Evolutionary conservation across 2,888 invertebrate species (phyloP), one percentile per base, ranked within the genome.

Genomic region (Acrobasis suavella): DNA sequence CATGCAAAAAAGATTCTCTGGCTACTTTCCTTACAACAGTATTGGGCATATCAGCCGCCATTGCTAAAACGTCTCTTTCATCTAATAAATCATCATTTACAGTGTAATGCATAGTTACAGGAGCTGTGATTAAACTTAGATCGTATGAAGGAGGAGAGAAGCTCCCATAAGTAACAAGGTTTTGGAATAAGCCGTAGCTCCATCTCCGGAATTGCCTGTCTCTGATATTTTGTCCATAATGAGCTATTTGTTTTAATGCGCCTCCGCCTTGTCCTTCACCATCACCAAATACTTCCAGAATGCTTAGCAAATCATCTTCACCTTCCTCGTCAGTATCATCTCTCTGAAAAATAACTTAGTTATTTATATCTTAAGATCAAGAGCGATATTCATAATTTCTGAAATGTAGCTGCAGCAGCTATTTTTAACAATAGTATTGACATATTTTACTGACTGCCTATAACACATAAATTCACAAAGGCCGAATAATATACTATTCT

Each of bases 201-300:
- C 82, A 90, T 37, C 85, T 71, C 10, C 82, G 74, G 72, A 90
- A 90, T 1, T 64, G 50, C 66, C 72, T 76, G 64, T 82, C 83
- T 56, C 82, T 75, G 14, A 90, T 78, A 64, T 86, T 88, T 69
- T 90, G 90, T 0, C 88, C 88, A 62, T 75, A 90, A 66, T 88
- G 89, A 0, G 83, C 88, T 0, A 84, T 46, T 74, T 89, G 88
- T 63, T 88, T 89, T 0, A 87, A 22, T 0, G 88, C 69, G 12
- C 81, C 85, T 1, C 89, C 88, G 0, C 73, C 69, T 12, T 64
- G 58, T 0, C 60, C 60, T 14, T 17, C 64, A 65, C 61, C 38
- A 65, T 61, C 38, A 5, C 65, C 64, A 14, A 60, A 16, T 12
- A 17, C 32, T 14, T 16, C 54, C 38, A 42, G 8, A 42, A 17